phyloP scores from a whole-genome alignment of 2,797 vertebrate species.

The Pelodytes ibericus region DNA sequence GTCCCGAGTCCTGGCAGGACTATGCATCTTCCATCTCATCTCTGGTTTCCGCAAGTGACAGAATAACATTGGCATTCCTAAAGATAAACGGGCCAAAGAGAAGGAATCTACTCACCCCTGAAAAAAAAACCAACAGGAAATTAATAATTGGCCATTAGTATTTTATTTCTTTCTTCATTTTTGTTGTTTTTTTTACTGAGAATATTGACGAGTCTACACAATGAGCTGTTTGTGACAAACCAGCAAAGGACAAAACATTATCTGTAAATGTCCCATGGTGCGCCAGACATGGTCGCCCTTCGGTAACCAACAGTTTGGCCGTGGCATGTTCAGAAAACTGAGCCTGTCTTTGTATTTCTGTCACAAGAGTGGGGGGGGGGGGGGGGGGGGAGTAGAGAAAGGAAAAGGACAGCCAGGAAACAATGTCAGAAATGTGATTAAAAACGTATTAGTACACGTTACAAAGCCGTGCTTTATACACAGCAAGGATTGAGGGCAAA shows the following conservation, averaged over 20 bases:
- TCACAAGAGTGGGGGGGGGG: background rate
- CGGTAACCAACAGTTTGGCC: slow-evolving; percentile 22
- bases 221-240: background rate
- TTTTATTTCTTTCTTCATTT: background rate
- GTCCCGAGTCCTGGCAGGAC: too few species aligned
- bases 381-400: background rate
- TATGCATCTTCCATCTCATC: slow-evolving; percentile 2
- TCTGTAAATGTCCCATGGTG: background rate
- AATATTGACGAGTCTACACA: background rate
- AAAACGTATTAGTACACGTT: background rate
- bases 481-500: background rate
- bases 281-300: background rate
- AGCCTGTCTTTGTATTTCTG: slow-evolving; percentile 7
- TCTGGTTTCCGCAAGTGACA: background rate
- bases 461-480: slow-evolving; percentile 16
- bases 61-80: background rate
- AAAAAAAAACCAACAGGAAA: slow-evolving; percentile 9
- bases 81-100: background rate
- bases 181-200: background rate
- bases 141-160: background rate
- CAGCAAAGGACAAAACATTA: background rate
- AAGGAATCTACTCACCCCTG: background rate
- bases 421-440: slow-evolving; percentile 4
- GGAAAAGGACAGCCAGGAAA: background rate
- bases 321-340: slow-evolving; percentile 4